Percentiles rank a stretch among this genome's conserved stretches.
Conservation (phyloP, 2,113 vertebrate genomes). For the Ophthalmolycus amberensis region DNA sequence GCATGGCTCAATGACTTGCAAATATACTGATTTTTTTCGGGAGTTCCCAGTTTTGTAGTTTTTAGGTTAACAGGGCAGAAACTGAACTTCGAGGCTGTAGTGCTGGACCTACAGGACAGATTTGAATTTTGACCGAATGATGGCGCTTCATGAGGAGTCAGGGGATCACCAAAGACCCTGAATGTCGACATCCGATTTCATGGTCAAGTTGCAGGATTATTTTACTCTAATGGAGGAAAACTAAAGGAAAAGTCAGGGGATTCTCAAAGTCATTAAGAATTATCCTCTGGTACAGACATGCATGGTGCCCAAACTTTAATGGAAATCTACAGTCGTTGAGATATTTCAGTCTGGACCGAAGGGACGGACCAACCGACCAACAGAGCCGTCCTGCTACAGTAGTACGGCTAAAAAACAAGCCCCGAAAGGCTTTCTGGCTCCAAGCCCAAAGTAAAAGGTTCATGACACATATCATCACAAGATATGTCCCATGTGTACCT, state of each 20-base stretch:
- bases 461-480: not conserved
- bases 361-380: too few species aligned
- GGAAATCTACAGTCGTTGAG: not conserved
- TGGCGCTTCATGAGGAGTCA: not conserved
- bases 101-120: not conserved
- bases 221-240: not conserved
- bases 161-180: not conserved
- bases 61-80: not conserved
- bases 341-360: too few species aligned
- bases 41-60: not conserved
- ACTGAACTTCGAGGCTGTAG: not conserved
- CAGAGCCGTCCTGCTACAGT: too few species aligned
- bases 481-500: not conserved
- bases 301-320: not conserved
- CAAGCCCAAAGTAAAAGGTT: not conserved
- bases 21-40: not conserved
- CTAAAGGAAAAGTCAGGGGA: not conserved
- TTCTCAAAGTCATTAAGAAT: not conserved
- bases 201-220: not conserved
- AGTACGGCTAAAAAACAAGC: not conserved
- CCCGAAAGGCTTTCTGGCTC: not conserved
- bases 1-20: not conserved
- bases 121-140: not conserved
- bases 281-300: not conserved
- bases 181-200: not conserved